Evolutionary conservation across 2,113 vertebrate species (phyloP).

Genomic region (Rhabdomys dilectus): DNA sequence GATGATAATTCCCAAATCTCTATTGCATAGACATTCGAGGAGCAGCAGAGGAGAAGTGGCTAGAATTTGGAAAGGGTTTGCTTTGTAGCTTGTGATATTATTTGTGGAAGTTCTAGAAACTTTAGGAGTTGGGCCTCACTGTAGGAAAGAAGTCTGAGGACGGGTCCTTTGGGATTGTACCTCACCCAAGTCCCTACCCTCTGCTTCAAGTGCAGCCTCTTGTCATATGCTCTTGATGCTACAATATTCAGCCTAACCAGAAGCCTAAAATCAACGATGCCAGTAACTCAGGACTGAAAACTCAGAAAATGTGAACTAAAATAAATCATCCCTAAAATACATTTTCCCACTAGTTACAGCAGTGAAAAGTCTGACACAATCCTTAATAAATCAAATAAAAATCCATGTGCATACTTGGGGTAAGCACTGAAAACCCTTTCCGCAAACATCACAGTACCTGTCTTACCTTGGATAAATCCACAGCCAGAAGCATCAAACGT

Average conservation of each 20-base stretch:
- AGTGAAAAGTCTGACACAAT: neutral
- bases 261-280: neutral
- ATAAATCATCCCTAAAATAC: neutral
- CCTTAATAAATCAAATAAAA: conserved; percentile 44
- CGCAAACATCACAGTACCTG: neutral
- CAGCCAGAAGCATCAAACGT: neutral
- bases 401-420: conserved; percentile 29
- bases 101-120: neutral
- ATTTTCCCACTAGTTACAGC: neutral
- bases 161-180: neutral
- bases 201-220: neutral
- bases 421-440: neutral
- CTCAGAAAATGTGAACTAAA: neutral
- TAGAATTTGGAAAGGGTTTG: neutral
- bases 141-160: neutral
- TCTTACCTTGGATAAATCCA: neutral
- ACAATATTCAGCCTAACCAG: neutral
- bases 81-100: neutral
- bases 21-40: neutral
- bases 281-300: neutral
- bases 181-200: neutral
- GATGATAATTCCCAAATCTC: neutral
- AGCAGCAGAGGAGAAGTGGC: neutral
- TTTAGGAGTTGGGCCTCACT: neutral
- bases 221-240: neutral